Conservation (phyloP, 2,888 invertebrate species). For the Hipparchia semele region DNA sequence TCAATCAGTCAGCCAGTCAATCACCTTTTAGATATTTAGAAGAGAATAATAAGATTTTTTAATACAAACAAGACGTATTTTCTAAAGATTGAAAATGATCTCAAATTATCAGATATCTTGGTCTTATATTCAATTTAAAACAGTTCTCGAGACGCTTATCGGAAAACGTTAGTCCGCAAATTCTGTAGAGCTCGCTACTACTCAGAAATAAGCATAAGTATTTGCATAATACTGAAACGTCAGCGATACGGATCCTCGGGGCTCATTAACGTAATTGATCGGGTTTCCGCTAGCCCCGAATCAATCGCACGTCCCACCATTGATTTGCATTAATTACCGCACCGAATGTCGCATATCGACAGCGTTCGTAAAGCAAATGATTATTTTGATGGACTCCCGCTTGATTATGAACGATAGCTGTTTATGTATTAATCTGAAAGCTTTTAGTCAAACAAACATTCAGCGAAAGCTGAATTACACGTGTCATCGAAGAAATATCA, state of each 20-base stretch:
- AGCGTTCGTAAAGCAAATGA: constrained; percentile 63
- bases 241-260: constrained; percentile 73
- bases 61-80: background rate
- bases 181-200: constrained; percentile 44
- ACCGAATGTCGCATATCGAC: constrained; percentile 72
- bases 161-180: constrained; percentile 34
- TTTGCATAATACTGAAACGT: constrained; percentile 76
- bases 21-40: too few relatives aligned
- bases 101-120: background rate
- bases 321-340: constrained; percentile 81
- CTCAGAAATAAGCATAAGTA: constrained; percentile 68
- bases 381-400: constrained; percentile 70
- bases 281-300: constrained; percentile 74
- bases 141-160: constrained; percentile 21
- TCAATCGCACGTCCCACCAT: constrained; percentile 75
- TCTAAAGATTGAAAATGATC: background rate
- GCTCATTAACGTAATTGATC: constrained; percentile 82
- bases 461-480: constrained; percentile 37
- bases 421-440: constrained; percentile 45
- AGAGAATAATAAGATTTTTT: background rate
- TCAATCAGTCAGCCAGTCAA: too few relatives aligned
- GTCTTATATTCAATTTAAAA: constrained; percentile 23
- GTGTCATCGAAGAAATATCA: constrained; percentile 31
- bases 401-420: constrained; percentile 49
- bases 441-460: constrained; percentile 44